Percentiles rank a stretch among this genome's conserved stretches.
phyloP scores from a whole-genome alignment of 2,797 vertebrate species.

The Odontamblyopus rebecca region DNA sequence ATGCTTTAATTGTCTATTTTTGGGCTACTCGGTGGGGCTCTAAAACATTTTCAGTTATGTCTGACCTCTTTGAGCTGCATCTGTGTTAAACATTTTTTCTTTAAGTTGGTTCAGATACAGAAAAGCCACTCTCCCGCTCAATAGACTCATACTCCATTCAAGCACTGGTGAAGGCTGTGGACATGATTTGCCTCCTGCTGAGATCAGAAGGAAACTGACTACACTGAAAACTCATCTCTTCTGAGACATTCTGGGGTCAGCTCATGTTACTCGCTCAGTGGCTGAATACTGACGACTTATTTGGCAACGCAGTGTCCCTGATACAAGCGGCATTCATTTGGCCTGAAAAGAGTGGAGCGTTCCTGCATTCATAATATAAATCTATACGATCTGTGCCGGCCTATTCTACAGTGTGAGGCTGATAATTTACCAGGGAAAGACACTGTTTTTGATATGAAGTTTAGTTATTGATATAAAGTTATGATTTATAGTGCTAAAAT shows the following conservation, averaged over 20 bases:
- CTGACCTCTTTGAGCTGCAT: too few relatives aligned
- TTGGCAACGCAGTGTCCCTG: neutral
- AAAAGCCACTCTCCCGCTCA: neutral
- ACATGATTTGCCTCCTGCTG: constrained; percentile 3
- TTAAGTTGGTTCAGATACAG: neutral
- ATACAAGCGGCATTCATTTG: neutral
- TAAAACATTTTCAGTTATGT: too few relatives aligned
- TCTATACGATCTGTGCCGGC: too few relatives aligned
- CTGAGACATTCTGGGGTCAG: neutral
- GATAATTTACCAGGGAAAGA: too few relatives aligned
- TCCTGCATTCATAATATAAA: too few relatives aligned
- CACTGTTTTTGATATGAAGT: too few relatives aligned
- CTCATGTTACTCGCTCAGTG: neutral
- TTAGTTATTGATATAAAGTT: too few relatives aligned
- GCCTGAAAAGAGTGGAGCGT: neutral
- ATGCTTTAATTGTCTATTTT: too few relatives aligned
- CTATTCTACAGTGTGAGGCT: too few relatives aligned
- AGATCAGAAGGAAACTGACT: neutral
- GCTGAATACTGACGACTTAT: neutral
- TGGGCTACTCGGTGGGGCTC: too few relatives aligned
- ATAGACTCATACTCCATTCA: neutral
- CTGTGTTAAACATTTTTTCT: neutral
- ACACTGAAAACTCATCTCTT: neutral
- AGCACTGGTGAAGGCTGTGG: neutral
- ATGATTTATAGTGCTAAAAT: too few relatives aligned